phyloP scores from a whole-genome alignment of 2,888 invertebrate genomes.

The Drosophila barbarae region DNA sequence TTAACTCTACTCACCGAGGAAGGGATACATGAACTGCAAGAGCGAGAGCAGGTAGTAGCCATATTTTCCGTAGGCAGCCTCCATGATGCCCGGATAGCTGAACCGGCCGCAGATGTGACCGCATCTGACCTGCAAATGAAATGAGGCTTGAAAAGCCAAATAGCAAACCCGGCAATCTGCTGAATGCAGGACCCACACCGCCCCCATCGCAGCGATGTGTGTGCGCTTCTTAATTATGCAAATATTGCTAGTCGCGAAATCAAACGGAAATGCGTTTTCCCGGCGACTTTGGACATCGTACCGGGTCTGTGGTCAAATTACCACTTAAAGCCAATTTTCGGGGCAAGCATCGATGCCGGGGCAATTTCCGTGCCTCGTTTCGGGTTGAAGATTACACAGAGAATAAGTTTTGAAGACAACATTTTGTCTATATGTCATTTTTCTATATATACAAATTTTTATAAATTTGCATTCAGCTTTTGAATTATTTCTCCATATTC shows the following conservation, averaged over 20 bases:
- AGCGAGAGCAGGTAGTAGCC: constrained; percentile 88
- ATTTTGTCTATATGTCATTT: fast-evolving
- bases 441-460: not conserved
- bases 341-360: constrained; percentile 27
- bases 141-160: constrained; percentile 24
- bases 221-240: constrained; percentile 46
- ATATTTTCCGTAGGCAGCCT: constrained; percentile 88
- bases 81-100: constrained; percentile 88
- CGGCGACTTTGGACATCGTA: constrained; percentile 9
- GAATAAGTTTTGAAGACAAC: not conserved
- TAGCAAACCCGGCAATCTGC: constrained; percentile 5
- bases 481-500: fast-evolving
- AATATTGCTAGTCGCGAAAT: constrained; percentile 32
- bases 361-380: constrained; percentile 48
- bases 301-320: constrained; percentile 16
- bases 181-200: not conserved
- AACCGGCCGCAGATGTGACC: constrained; percentile 88
- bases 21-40: constrained; percentile 90
- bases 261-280: constrained; percentile 45
- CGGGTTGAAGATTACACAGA: constrained; percentile 3
- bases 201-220: not conserved
- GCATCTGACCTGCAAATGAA: constrained; percentile 80
- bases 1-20: constrained; percentile 84
- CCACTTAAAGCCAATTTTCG: constrained; percentile 26
- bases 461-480: not conserved